Base-by-base conservation (phyloP, 2,113 vertebrate genomes). In the Anhinga rufa region DNA sequence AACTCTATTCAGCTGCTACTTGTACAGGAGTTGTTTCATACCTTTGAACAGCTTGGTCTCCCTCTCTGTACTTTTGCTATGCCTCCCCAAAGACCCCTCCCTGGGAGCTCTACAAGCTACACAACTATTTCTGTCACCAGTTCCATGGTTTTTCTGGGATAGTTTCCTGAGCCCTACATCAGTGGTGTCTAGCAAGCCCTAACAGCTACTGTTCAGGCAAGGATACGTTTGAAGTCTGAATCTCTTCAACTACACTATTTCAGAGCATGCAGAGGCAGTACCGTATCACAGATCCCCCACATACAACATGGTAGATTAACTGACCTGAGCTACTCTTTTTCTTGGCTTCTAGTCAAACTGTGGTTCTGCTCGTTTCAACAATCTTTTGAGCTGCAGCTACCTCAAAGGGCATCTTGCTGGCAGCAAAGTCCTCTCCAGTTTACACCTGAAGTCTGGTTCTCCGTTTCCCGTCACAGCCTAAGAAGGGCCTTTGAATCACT, bases 351-450 rank as follows among this genome's bases (percentile, higher is more conserved):
- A 82, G 74, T 91, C 84, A 95, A 91, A 82, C 44, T 24, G 81
- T 49, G 36, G 17, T 40, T 92, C 82, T 91, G 61, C 84, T 91
- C 65, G 68, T 91, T 94, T 82, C 89, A 69, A 16, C 36, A 6
- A 17, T n/a, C 70, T 60, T 95, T 92, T 93, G 91, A 92, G 91
- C 61, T 91, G 87, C 84, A 85, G 1, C 61, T 80, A 26, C 78
- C 94, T 96, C 91, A 96, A 97, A 97, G 87, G 81, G 64, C 0
- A 0, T 19, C 74, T 76, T 24, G 1, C 89, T 94, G 93, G 84
- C 89, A 95, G 84, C 77, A 87, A 89, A 95, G 66, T 60, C 70
- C 70, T 94, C 83, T 85, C 62, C 78, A 65, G 74, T 86, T 87
- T 82, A 81, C 57, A 75, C 90, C 65, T 79, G 91, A 82, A 85